Base-by-base conservation (phyloP, 1,140 invertebrate genomes). In the Adoxophyes honmai region DNA sequence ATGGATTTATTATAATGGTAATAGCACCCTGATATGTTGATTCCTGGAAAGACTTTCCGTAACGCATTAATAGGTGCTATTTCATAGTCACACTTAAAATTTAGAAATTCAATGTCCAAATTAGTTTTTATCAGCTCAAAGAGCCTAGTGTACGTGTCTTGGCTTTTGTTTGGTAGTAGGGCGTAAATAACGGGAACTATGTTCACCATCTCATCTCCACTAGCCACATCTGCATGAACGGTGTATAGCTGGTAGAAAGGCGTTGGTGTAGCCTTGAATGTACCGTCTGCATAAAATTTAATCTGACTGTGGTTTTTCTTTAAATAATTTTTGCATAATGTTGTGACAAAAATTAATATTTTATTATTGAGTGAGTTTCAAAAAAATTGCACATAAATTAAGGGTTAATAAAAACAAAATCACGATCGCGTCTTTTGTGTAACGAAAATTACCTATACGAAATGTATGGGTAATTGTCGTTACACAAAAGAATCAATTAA, bases 41-140 rank as follows among this genome's bases (percentile, higher is more conserved):
- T 34, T 10, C 35, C 16, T 15, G 16, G 28, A 55, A 34, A 55
- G 37, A 55, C 34, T 15, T 10, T n/a, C 35, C 16, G 34, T 36
- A 35, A 33, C n/a, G 34, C 52, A 37, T 55, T 37, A 35, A 55
- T 36, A 13, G 16, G 34, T 13, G 18, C 52, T 18, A 55, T 37
- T 55, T 55, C 52, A 16, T 55, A 55, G 36, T 55, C 52, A 55
- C 34, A 37, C 37, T 55, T 55, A 37, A 54, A 36, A 13, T 11
- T 28, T 35, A 10, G n/a, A 8, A 54, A 34, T 13, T 34, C 13
- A 34, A 54, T 11, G 9, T 34, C 11, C 10, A 54, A 33, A 36
- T 54, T 14, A 36, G 35, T 36, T 54, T 54, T 54, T 36, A 54
- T 54, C 18, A 54, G n/a, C 13, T 28, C 11, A 54, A 54, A 54